Evolutionary conservation across 2,797 vertebrate genomes (phyloP).

Genomic region (Macrochelys suwanniensis): DNA sequence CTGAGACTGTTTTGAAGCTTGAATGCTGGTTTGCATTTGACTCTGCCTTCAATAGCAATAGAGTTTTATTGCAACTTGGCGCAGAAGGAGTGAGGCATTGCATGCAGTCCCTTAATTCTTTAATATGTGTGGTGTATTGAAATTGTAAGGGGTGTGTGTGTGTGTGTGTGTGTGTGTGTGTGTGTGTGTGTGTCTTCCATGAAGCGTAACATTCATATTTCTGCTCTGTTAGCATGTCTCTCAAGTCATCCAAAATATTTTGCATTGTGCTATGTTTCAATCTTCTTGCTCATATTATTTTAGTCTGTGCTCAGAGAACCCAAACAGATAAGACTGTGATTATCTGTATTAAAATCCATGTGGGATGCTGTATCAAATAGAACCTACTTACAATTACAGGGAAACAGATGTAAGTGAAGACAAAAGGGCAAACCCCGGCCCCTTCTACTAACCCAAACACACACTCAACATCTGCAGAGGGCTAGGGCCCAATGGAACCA

Average conservation of each 20-base stretch:
- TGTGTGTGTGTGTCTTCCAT: background rate
- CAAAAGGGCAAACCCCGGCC: rapidly evolving
- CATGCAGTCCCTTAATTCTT: background rate
- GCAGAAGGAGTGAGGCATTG: background rate
- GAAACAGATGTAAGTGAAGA: background rate
- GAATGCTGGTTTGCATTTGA: rapidly evolving
- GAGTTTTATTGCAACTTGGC: rapidly evolving
- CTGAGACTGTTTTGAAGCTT: background rate
- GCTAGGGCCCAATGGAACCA: background rate
- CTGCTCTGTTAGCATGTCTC: background rate
- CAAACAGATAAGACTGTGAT: background rate
- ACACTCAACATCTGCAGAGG: rapidly evolving
- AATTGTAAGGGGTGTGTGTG: background rate
- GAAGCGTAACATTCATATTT: rapidly evolving
- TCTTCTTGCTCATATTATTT: background rate
- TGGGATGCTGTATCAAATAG: background rate
- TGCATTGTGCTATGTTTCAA: rapidly evolving
- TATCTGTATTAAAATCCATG: background rate
- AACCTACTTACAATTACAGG: background rate
- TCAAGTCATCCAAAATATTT: background rate
- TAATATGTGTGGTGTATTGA: background rate
- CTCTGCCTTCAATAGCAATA: background rate
- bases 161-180: background rate
- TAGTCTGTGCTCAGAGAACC: background rate
- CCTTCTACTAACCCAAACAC: background rate